Conservation (phyloP, 2,888 invertebrate species). For the Andrena hattorfiana region DNA sequence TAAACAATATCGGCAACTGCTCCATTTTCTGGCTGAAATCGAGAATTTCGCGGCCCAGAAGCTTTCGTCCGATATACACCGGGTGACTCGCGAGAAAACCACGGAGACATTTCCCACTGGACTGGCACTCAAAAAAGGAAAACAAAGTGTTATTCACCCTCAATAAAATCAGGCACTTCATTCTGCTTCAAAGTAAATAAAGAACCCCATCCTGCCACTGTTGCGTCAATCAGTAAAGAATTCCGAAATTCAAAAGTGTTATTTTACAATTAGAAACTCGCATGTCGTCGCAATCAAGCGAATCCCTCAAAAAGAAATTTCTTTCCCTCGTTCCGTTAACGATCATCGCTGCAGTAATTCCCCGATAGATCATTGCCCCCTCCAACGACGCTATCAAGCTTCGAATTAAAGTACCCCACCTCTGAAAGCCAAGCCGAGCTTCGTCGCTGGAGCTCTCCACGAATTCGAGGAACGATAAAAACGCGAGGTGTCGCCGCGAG, state of each 20-base stretch:
- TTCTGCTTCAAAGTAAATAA: no score
- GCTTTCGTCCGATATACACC: background rate
- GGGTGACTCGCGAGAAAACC: no score
- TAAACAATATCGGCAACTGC: conserved; percentile 47
- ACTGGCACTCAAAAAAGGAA: no score
- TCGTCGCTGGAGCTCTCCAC: background rate
- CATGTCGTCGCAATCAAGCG: no score
- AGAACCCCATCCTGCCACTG: background rate
- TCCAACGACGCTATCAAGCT: background rate
- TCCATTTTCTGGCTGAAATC: background rate
- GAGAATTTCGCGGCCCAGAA: conserved; percentile 9
- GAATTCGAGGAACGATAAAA: conserved; percentile 19
- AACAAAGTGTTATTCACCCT: no score
- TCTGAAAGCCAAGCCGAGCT: conserved; percentile 8
- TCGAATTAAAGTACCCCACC: conserved; percentile 41
- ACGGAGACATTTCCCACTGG: no score
- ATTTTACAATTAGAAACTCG: background rate
- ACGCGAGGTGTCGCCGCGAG: background rate
- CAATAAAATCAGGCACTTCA: no score
- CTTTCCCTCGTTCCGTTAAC: background rate
- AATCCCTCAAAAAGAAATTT: no score
- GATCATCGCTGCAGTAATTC: conserved; percentile 8
- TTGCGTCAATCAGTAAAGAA: background rate
- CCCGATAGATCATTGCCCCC: conserved; percentile 19
- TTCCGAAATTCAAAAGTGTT: background rate